These are phyloP conservation scores for Hydrophis major DNA, from an alignment of 2,797 vertebrate genomes.

Conservation along the genomic window DNA sequence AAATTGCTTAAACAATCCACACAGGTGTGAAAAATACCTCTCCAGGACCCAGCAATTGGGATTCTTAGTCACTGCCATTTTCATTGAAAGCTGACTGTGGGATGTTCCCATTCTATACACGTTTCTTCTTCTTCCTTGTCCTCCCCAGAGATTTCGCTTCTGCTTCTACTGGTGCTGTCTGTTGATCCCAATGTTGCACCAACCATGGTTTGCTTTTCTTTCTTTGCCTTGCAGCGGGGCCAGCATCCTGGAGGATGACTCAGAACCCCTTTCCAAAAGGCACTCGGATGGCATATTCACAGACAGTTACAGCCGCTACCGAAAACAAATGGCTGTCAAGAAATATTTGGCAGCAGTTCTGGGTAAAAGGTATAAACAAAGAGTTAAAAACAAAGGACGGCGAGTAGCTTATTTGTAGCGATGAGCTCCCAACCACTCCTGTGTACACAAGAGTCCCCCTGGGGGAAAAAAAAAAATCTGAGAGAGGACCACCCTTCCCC, in stretches of 20 bases:
- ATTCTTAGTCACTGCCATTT: background rate
- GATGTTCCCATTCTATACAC: too few relatives aligned
- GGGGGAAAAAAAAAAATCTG: slow-evolving; percentile 48
- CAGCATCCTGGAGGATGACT: slow-evolving; percentile 78
- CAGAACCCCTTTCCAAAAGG: slow-evolving; percentile 91
- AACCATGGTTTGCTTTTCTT: slow-evolving; percentile 24
- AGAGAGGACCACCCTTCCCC: slow-evolving; percentile 50
- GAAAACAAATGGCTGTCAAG: slow-evolving; percentile 99
- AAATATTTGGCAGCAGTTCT: slow-evolving; percentile 98
- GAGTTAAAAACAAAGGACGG: slow-evolving; percentile 99
- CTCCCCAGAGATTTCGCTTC: background rate
- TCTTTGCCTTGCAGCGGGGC: slow-evolving; percentile 70
- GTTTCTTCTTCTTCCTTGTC: background rate
- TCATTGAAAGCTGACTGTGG: background rate
- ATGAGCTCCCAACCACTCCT: slow-evolving; percentile 75
- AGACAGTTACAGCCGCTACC: slow-evolving; percentile 98
- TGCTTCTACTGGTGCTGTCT: background rate
- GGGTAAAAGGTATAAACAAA: slow-evolving; percentile 99
- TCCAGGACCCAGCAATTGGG: background rate
- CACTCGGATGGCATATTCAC: slow-evolving; percentile 99
- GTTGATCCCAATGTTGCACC: background rate
- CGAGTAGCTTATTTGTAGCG: slow-evolving; percentile 96
- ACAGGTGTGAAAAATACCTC: background rate
- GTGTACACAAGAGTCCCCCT: slow-evolving; percentile 65
- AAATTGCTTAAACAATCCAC: background rate